A percentile compares a stretch with the other conserved stretches of the same genome.
Evolutionary conservation across 1,140 invertebrate genomes (phyloP).

Genomic region (Solenopsis fugax): DNA sequence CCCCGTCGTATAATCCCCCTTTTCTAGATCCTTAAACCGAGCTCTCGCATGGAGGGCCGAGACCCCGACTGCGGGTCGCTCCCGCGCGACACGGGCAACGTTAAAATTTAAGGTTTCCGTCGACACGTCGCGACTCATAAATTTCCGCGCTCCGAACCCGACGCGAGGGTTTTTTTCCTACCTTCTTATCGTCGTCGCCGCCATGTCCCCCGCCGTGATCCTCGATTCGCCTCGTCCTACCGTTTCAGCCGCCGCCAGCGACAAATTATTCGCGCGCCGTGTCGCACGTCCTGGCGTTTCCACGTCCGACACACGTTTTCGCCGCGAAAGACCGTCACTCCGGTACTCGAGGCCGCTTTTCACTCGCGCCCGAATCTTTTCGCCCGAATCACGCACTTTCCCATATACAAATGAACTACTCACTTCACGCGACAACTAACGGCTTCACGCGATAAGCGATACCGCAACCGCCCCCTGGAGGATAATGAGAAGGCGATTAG

Average conservation of each 20-base stretch:
- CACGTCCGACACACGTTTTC: background rate
- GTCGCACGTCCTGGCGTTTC: conserved; percentile 1
- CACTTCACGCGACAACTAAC: too few relatives aligned
- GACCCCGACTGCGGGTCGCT: conserved; percentile 43
- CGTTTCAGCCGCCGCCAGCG: background rate
- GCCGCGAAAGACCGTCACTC: background rate
- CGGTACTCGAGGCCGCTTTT: background rate
- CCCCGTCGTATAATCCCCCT: conserved; percentile 59
- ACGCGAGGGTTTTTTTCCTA: conserved; percentile 55
- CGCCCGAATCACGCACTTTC: background rate
- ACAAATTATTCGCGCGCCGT: conserved; percentile 48
- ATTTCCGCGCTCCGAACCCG: conserved; percentile 68
- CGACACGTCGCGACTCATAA: conserved; percentile 75
- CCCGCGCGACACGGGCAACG: conserved; percentile 59
- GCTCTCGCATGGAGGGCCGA: conserved; percentile 35
- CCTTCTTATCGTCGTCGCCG: conserved; percentile 48
- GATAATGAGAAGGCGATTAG: background rate
- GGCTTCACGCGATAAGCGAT: background rate
- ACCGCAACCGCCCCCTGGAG: background rate
- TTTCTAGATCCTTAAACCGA: conserved; percentile 66
- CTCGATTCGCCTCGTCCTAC: background rate
- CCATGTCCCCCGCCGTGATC: conserved; percentile 32
- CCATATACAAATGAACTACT: too few relatives aligned
- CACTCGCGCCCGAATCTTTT: background rate
- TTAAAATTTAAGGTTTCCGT: conserved; percentile 78